A percentile compares a stretch with the other conserved stretches of the same genome.
Evolutionary conservation across 2,113 vertebrate genomes (phyloP).

Genomic region (Malurus cyaneus): DNA sequence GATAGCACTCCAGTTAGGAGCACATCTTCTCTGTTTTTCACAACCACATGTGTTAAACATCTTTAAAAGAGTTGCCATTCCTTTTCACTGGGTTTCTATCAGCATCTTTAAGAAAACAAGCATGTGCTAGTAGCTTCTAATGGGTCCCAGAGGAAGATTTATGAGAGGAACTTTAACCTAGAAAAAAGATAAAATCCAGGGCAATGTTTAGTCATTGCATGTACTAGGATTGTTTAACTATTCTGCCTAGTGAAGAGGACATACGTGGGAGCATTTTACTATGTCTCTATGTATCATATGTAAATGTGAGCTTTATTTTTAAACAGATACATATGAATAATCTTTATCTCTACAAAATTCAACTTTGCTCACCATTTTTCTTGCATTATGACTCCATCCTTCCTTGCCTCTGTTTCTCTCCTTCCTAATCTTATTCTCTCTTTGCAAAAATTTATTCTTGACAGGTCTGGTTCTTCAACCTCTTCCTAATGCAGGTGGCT

Average conservation of each 20-base stretch:
- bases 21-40: not conserved
- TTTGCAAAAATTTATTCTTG: not conserved
- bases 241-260: not conserved
- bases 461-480: not conserved
- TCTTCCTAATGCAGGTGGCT: not conserved
- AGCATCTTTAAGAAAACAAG: not conserved
- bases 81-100: not conserved
- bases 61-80: not conserved
- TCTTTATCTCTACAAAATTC: not conserved
- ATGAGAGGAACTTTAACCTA: slow-evolving; percentile 1
- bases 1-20: not conserved
- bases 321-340: slow-evolving; percentile 1
- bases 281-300: not conserved
- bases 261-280: slow-evolving; percentile 9
- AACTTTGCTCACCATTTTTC: not conserved
- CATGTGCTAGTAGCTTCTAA: not conserved
- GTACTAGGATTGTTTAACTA: not conserved
- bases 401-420: not conserved
- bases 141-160: not conserved
- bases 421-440: not conserved
- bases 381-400: not conserved
- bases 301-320: slow-evolving; percentile 27
- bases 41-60: not conserved
- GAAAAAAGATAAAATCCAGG: slow-evolving; percentile 14
- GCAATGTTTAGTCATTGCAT: not conserved